Evolutionary conservation across 1,140 invertebrate species (phyloP), one percentile per base, ranked within the genome.

Genomic region (Arctopsyche grandis): DNA sequence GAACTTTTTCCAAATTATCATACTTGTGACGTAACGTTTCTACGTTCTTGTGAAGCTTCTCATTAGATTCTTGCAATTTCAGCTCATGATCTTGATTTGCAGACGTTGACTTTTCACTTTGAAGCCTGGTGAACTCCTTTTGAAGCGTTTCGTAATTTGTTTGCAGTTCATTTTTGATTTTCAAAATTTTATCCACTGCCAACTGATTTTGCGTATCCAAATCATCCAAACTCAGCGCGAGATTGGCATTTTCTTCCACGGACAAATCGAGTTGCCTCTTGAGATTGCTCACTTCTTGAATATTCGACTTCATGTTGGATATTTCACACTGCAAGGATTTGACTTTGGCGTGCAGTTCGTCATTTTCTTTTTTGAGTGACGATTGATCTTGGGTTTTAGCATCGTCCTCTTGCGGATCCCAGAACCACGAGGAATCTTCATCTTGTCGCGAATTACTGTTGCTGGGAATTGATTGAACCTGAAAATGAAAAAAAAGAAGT

Each of bases 171-270:
- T 89, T 89, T 84, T 93, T 93, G n/a, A 93, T 83, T 0, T 86
- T 84, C 16, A 93, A 83, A 14, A 93, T 82, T 83, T 90, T 89
- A 70, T 92, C 91, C 85, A 94, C 91, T 0, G 92, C 93, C 80
- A 90, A 85, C 80, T 92, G 89, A 84, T 95, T 92, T 84, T 95
- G 93, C 56, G 84, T 88, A 84, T 95, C 94, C 80, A 95, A 85
- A 84, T 94, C 93, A 79, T 94, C 93, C 29, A 95, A 86, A 79
- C 90, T 93, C 5, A 80, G 83, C 5, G 88, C 87, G 38, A 93
- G 84, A 81, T 88, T 88, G 77, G 86, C 86, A 82, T 92, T 91
- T 79, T 91, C 88, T 3, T 87, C 85, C 79, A 87, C 84, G 5
- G 89, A 81, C 10, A 86, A 81, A 4, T 85, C 81, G 21, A 89